Evolutionary conservation across 2,797 vertebrate species (phyloP), one percentile per base, ranked within the genome.

Genomic region (Masticophis lateralis): DNA sequence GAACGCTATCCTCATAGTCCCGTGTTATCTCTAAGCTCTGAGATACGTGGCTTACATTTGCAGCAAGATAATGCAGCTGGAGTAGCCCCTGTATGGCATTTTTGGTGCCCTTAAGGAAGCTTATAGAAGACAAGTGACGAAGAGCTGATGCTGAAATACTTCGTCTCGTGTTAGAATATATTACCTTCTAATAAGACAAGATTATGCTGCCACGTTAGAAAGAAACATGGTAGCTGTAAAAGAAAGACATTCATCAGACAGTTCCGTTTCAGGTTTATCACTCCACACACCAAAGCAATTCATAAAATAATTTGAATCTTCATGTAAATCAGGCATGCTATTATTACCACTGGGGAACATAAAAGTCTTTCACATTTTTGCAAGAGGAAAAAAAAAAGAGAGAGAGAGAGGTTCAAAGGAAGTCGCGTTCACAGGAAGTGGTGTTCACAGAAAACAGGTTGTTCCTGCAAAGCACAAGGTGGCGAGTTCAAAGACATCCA

Each of bases 221-320:
- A 93, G 61, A 94, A 95, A 89, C n/a, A 95, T 94, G 37, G 25
- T 20, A 91, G 91, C 61, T 74, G 28, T 66, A 74, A 92, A 94
- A 90, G 63, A 88, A 94, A 91, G 59, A 59, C 1, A 59, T 95
- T 91, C 92, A 32, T 88, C 37, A 83, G 86, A 27, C 2, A 37
- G 91, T 53, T 87, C 22, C 66, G 37, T 92, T 93, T 93, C 47
- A 94, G 43, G 5, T 93, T 94, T 92, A 92, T 92, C 89, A 94
- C 43, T 93, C 14, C 12, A 55, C 90, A 93, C 69, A 91, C 47
- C 90, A 91, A 93, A 95, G 79, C 55, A 27, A 95, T 90, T 94
- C 88, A 91, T 93, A 89, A 93, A 92, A 89, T 90, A 79, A 95
- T 91, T 91, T 93, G 91, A 94, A 95, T 93, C 16, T 32, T 87